Evolutionary conservation across 2,797 vertebrate species (phyloP).

Genomic region (Molossus molossus): DNA sequence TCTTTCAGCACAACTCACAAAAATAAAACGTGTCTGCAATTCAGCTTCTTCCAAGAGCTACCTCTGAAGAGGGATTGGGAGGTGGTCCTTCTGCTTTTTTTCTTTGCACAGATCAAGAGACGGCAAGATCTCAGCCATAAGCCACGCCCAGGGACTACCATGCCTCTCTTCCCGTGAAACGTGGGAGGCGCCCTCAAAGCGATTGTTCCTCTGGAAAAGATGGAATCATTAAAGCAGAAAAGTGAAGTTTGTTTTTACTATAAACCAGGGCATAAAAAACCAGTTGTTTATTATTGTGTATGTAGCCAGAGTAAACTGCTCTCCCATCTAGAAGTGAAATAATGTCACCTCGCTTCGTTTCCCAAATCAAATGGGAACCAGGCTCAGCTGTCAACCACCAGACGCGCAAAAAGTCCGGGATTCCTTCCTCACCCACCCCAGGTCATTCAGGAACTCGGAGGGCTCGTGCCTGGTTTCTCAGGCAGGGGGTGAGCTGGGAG

Average conservation of each 20-base stretch:
- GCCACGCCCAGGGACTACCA: too few species aligned
- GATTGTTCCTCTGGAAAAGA: constrained; percentile 7
- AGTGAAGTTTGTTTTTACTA: constrained; percentile 10
- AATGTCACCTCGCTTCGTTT: background rate
- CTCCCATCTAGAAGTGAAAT: background rate
- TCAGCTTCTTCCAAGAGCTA: background rate
- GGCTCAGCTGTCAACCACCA: background rate
- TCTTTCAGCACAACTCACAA: background rate
- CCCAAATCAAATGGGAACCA: background rate
- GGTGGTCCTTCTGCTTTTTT: background rate
- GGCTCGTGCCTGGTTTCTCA: background rate
- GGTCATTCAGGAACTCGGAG: background rate
- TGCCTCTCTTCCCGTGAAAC: background rate
- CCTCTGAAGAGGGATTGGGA: background rate
- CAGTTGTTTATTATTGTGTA: background rate
- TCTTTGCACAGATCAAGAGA: background rate
- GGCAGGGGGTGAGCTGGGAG: background rate
- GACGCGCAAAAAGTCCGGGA: background rate
- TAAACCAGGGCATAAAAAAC: background rate
- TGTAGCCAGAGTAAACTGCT: background rate
- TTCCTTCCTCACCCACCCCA: background rate
- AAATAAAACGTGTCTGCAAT: background rate
- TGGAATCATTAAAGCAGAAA: background rate
- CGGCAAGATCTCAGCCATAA: background rate
- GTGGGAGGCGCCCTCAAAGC: background rate